Evolutionary conservation across 2,888 invertebrate species (phyloP).

Genomic region (Chloroclysta siterata): DNA sequence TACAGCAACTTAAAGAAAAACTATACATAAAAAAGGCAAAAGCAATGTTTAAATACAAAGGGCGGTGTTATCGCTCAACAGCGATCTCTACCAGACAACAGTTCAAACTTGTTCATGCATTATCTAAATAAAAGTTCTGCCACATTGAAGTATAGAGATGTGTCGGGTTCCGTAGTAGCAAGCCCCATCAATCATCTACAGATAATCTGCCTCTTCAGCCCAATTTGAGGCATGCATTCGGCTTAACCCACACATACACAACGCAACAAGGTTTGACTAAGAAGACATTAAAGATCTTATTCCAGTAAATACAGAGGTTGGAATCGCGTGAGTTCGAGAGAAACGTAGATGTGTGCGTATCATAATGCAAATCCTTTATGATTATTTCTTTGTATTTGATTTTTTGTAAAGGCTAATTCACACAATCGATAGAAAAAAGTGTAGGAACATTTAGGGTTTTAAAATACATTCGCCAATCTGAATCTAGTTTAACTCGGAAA

Average conservation of each 20-base stretch:
- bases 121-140: not conserved
- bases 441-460: no score
- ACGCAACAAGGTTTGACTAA: slow-evolving; percentile 6
- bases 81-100: no score
- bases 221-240: slow-evolving; percentile 78
- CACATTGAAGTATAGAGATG: slow-evolving; percentile 17
- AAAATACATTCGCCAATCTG: no score
- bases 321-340: slow-evolving; percentile 37
- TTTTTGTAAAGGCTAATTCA: slow-evolving; percentile 48
- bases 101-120: not conserved
- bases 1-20: no score
- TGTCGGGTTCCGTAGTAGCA: slow-evolving; percentile 34
- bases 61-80: no score
- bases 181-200: slow-evolving; percentile 86
- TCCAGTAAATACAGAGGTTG: slow-evolving; percentile 35
- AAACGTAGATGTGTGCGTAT: slow-evolving; percentile 54
- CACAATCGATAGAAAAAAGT: slow-evolving; percentile 2
- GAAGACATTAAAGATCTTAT: slow-evolving; percentile 29
- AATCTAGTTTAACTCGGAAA: no score
- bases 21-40: no score
- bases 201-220: slow-evolving; percentile 87
- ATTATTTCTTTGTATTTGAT: slow-evolving; percentile 69
- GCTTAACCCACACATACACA: slow-evolving; percentile 73
- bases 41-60: no score
- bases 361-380: slow-evolving; percentile 70